phyloP scores from a whole-genome alignment of 2,888 invertebrate species.

The Anthophora plumipes region DNA sequence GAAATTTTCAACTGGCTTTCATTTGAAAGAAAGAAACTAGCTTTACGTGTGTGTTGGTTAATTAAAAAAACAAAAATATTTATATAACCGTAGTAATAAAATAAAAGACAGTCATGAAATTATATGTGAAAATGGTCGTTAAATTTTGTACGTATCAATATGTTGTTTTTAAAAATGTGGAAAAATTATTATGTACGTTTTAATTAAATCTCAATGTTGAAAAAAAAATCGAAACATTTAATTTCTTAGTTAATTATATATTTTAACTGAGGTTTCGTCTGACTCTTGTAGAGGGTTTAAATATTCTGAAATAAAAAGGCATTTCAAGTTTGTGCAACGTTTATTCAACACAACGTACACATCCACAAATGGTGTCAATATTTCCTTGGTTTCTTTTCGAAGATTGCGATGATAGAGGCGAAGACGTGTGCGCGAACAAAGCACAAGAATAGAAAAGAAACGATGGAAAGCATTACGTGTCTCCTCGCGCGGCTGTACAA shows the following conservation, averaged over 20 bases:
- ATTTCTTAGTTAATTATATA: too few species aligned
- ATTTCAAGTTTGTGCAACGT: not conserved
- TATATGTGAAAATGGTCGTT: not conserved
- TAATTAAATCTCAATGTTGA: too few species aligned
- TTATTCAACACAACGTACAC: not conserved
- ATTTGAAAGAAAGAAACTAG: not conserved
- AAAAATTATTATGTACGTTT: too few species aligned
- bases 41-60: too few species aligned
- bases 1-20: slow-evolving; percentile 6
- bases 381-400: slow-evolving; percentile 19
- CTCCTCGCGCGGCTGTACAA: slow-evolving; percentile 40
- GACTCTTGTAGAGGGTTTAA: too few species aligned
- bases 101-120: too few species aligned
- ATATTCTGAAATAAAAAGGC: not conserved
- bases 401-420: not conserved
- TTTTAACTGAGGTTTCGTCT: too few species aligned
- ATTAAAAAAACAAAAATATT: not conserved
- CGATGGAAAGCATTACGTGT: slow-evolving; percentile 47
- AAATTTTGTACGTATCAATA: too few species aligned
- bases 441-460: slow-evolving; percentile 27
- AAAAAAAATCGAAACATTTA: too few species aligned
- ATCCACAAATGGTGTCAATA: slow-evolving; percentile 2
- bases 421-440: not conserved
- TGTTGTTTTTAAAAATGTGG: too few species aligned
- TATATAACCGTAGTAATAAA: too few species aligned